phyloP scores from a whole-genome alignment of 2,888 invertebrate species.

The Xanthia togata region DNA sequence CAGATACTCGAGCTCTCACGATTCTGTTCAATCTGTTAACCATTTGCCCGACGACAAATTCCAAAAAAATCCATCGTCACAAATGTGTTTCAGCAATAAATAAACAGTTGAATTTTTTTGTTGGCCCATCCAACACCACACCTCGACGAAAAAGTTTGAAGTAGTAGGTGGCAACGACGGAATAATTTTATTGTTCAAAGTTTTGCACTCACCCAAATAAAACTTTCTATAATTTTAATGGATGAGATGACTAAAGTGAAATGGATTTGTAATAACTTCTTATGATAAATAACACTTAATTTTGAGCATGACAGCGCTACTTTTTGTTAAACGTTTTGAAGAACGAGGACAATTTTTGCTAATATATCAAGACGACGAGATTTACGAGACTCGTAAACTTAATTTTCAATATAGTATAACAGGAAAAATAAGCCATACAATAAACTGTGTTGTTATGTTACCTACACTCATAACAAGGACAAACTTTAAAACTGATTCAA shows the following conservation, averaged over 20 bases:
- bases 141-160: constrained; percentile 29
- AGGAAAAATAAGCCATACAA: constrained; percentile 15
- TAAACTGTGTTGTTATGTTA: too few species aligned
- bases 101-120: constrained; percentile 42
- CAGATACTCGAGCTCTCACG: constrained; percentile 69
- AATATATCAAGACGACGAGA: constrained; percentile 9
- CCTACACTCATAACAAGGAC: neutral
- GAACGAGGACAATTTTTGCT: constrained; percentile 9
- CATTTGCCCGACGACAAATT: constrained; percentile 64
- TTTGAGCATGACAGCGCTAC: neutral
- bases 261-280: neutral
- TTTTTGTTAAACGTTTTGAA: constrained; percentile 4
- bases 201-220: constrained; percentile 17
- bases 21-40: constrained; percentile 72
- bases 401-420: constrained; percentile 20
- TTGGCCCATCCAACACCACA: constrained; percentile 11
- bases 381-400: neutral
- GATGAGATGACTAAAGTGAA: constrained; percentile 26
- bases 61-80: constrained; percentile 60
- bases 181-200: constrained; percentile 35
- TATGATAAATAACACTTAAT: neutral
- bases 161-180: constrained; percentile 18
- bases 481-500: constrained; percentile 4
- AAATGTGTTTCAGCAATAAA: constrained; percentile 61
- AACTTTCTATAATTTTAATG: constrained; percentile 46